Base-by-base conservation (phyloP, 2,113 vertebrate species). In the Psophia crepitans region DNA sequence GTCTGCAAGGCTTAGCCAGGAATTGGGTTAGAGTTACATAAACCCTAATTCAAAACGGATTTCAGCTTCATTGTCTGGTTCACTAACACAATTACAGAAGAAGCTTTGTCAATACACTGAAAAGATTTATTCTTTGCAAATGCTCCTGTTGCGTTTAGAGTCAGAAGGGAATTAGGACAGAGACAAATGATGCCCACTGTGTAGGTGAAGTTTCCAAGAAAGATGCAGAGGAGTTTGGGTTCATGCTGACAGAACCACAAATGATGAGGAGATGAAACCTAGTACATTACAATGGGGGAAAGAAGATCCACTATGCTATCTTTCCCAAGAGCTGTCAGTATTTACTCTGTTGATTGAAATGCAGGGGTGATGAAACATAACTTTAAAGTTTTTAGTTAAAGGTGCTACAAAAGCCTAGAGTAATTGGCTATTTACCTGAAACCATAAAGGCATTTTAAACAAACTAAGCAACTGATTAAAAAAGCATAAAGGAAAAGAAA, bases 11-110 rank as follows among this genome's bases (percentile, higher is more conserved):
- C 84, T 96, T 41, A 90, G 85, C 71, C 37, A 54, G 85, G 83
- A 96, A 88, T 4, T 90, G 76, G 89, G 96, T n/a, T 93, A 66
- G 28, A 80, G 66, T 94, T 96, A 91, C 71, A 92, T 92, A 95
- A 96, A 93, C 75, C 71, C 92, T 46, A 86, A 88, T 86, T 94
- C 88, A 83, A 58, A 93, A 80, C 60, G 91, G 87, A 95, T 90
- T 94, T 75, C 77, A 84, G 57, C 60, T 73, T 95, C 89, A 83
- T 57, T 41, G 8, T 66, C 88, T 87, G 86, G 17, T 87, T 81
- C 94, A 93, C 91, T 97, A 96, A 91, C 87, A 89, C 77, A 91
- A 81, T 93, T 89, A 93, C 74, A 94, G 89, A 94, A 91, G 56
- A 20, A 93, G 87, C 93, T 96, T 87, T 97, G 89, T 92, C 74